phyloP scores from a whole-genome alignment of 2,113 vertebrate genomes.

The Orycteropus afer region DNA sequence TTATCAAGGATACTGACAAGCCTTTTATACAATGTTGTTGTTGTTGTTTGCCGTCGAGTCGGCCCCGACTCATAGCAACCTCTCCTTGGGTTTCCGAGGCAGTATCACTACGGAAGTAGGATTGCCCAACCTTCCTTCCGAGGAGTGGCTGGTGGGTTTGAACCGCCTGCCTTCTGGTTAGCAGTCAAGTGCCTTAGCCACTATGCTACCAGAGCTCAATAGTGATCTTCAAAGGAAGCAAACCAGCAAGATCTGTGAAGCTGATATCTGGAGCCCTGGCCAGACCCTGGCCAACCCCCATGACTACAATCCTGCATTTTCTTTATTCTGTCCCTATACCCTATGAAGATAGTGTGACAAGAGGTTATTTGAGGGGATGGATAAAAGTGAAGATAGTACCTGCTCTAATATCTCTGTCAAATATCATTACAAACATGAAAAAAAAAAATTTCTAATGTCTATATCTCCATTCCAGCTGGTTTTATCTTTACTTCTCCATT shows the following conservation, averaged over 20 bases:
- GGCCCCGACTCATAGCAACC: too few relatives aligned
- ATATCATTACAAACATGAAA: neutral
- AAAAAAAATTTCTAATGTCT: neutral
- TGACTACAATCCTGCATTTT: neutral
- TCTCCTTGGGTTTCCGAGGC: too few relatives aligned
- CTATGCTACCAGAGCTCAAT: too few relatives aligned
- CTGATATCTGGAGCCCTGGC: neutral
- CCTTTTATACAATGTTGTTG: neutral
- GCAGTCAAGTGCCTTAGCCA: too few relatives aligned
- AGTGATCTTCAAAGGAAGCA: slow-evolving; percentile 14
- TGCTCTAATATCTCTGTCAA: slow-evolving; percentile 40
- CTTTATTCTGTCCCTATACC: neutral
- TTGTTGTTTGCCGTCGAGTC: too few relatives aligned
- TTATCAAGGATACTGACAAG: slow-evolving; percentile 26
- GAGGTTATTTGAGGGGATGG: slow-evolving; percentile 2
- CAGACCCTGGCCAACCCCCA: neutral
- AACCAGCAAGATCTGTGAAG: neutral
- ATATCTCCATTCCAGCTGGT: neutral
- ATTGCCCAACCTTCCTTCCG: too few relatives aligned
- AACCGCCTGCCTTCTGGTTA: too few relatives aligned
- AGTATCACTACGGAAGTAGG: too few relatives aligned
- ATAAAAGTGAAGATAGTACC: neutral
- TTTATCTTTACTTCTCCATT: neutral
- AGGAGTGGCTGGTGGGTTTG: too few relatives aligned
- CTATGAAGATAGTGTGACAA: neutral